phyloP scores from a whole-genome alignment of 1,140 invertebrate genomes.

The Archivesica marissinica region DNA sequence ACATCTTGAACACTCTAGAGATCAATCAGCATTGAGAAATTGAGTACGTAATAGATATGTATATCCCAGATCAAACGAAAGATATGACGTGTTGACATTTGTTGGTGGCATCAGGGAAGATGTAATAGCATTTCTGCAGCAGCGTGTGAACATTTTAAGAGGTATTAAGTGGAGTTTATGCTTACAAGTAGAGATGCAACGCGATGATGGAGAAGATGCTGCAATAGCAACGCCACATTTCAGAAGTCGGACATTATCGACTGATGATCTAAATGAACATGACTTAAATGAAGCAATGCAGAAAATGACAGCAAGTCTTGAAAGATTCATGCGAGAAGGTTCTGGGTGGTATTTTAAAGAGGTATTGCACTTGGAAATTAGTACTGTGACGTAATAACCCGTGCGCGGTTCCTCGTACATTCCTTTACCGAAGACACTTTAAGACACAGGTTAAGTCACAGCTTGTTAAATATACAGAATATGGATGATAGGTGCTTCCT shows the following conservation, averaged over 20 bases:
- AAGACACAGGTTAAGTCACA: too few species aligned
- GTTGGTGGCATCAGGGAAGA: constrained; percentile 27
- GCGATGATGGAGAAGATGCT: neutral
- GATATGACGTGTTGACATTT: constrained; percentile 33
- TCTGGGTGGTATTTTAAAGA: too few species aligned
- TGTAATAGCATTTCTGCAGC: constrained; percentile 9
- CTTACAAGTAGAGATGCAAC: constrained; percentile 41
- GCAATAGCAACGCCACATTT: constrained; percentile 19
- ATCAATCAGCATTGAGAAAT: constrained; percentile 17
- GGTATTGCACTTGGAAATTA: too few species aligned
- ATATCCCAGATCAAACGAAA: constrained; percentile 1
- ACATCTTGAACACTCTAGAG: neutral
- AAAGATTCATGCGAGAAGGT: too few species aligned
- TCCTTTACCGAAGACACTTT: neutral
- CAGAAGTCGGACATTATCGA: constrained; percentile 22
- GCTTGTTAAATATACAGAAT: too few species aligned
- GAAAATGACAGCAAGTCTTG: too few species aligned
- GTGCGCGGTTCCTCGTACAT: neutral
- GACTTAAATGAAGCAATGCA: constrained; percentile 44
- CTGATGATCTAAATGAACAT: constrained; percentile 26
- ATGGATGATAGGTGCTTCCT: too few species aligned
- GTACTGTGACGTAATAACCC: too few species aligned
- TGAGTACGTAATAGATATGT: constrained; percentile 14
- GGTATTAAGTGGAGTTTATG: constrained; percentile 50
- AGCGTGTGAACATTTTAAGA: neutral